Evolutionary conservation across 2,888 invertebrate genomes (phyloP), one percentile per base, ranked within the genome.

Genomic region (Erebia epiphron): DNA sequence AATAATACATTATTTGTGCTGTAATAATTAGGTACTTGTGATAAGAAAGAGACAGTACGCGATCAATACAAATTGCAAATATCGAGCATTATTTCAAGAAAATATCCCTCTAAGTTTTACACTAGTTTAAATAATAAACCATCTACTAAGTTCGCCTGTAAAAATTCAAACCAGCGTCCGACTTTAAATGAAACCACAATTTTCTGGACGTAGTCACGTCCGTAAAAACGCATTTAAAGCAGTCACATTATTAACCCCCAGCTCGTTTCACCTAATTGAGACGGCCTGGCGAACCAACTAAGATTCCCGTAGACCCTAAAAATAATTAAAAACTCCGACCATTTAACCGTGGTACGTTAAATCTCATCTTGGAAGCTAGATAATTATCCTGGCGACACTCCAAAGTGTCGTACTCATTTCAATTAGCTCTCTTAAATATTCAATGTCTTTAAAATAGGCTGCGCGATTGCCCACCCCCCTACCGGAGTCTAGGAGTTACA

Each of bases 361-460:
- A 92, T 91, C 92, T 92, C 91, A 89, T 91, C 90, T 88, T 84
- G 86, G 89, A 83, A 89, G 90, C 90, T 87, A 85, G 92, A 91
- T 92, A 92, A 92, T 93, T 92, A 92, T 89, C 90, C 92, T 92
- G 92, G 92, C 92, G 89, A 88, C 91, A 90, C 90, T 92, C 92
- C 92, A 92, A 91, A 92, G 90, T 91, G 92, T 91, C 91, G 85
- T 86, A 88, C 91, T 92, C 92, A 92, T 92, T 93, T 92, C 93
- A 93, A 93, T 93, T 93, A 92, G 92, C 87, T 88, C 89, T 90
- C 91, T 92, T 92, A 91, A 93, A 93, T 93, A 93, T 93, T 93
- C 92, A 93, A 92, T 92, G 92, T 91, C 90, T 91, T 92, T 90
- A 90, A 90, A 93, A 93, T 93, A 93, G 92, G 92, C 92, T 89